A percentile compares a stretch with the other conserved stretches of the same genome.
Conservation (phyloP, 2,113 vertebrate genomes). For the Scytalopus superciliaris region DNA sequence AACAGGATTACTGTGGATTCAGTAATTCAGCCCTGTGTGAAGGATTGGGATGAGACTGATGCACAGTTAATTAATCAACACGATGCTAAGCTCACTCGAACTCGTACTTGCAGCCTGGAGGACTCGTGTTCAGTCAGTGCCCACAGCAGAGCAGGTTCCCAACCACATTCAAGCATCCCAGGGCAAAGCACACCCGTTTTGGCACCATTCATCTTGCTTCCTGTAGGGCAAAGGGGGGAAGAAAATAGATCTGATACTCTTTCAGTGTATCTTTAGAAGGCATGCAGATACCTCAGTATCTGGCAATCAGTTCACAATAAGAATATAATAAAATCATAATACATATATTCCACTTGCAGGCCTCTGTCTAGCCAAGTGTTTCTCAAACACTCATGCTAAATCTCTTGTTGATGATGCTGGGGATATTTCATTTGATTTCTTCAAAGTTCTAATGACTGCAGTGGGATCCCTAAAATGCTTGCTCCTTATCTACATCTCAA, state of each 20-base stretch:
- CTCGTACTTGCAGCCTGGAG: fast-evolving
- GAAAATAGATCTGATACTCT: background rate
- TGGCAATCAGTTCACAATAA: background rate
- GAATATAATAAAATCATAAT: background rate
- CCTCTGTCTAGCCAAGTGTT: background rate
- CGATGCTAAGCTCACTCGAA: background rate
- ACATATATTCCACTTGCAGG: background rate
- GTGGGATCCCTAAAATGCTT: background rate
- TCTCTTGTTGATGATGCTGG: background rate
- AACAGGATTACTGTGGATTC: background rate
- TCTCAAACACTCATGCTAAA: background rate
- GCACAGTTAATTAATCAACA: background rate
- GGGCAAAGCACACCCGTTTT: background rate
- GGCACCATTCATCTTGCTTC: background rate
- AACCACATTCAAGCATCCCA: background rate
- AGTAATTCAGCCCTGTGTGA: background rate
- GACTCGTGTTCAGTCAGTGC: fast-evolving
- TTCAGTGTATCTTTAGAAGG: background rate
- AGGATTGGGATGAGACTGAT: background rate
- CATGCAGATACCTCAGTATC: background rate
- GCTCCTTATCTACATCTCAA: background rate
- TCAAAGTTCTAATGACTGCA: background rate
- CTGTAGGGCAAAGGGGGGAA: background rate
- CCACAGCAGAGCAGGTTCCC: fast-evolving
- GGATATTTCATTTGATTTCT: background rate